Base-by-base conservation (phyloP, 1,140 invertebrate species). In the Phymastichus coffea region DNA sequence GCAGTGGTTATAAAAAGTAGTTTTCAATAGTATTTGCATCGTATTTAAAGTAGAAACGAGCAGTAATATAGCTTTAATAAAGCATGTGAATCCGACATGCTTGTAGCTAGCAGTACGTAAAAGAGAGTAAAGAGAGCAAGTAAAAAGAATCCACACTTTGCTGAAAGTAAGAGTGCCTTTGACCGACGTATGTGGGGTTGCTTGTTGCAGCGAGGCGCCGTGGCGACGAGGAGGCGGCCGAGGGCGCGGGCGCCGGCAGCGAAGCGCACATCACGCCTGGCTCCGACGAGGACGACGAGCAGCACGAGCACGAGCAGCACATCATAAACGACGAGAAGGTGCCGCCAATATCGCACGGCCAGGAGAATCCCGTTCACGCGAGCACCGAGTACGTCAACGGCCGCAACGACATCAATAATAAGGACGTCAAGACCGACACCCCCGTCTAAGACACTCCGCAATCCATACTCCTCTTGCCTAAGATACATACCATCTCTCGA, bases 121-220 rank as follows among this genome's bases (percentile, higher is more conserved):
- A 35, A 43, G 9, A 44, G 12, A 59, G n/a, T 43, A 47, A 60
- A 46, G 52, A 57, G 46, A 40, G 9, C 9, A 33, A 54, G 54
- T 28, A 52, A 47, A 41, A 59, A 61, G 19, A 65, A 57, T 70
- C 53, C 61, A 63, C 61, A 62, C 63, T 57, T 61, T 51, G 15
- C 1, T 38, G 20, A 4, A 15, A 6, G 44, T 19, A 6, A 25
- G 22, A 72, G 72, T 78, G 78, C 77, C 77, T 78, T 62, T 80
- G 76, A 80, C 78, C 78, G 77, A 79, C 79, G 47, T 46, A 37
- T 2, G 75, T 78, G 77, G 77, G 75, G 77, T 79, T 79, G 77
- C 77, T 79, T 79, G 78, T 80, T 80, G 70, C 77, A 80, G 78
- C 78, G 70, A 79, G 78, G 63, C 78, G 77, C 70, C 73, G 77